Conservation (phyloP, 1,140 invertebrate species). For the Nephotettix cincticeps region DNA sequence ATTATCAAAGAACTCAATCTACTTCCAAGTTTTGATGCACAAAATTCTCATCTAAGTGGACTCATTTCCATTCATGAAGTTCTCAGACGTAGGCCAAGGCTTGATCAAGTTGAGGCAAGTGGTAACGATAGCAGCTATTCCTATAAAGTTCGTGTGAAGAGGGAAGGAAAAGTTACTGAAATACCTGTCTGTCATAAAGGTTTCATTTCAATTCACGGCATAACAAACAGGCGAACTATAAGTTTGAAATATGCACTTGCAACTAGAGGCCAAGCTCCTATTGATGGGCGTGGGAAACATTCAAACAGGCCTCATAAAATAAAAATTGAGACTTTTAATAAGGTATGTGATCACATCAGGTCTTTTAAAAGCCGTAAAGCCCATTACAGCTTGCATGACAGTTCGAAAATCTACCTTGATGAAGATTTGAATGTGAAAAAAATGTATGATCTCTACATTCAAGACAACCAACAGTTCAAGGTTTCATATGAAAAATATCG, state of each 20-base stretch:
- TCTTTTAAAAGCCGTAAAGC: constrained; percentile 31
- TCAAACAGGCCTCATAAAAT: constrained; percentile 27
- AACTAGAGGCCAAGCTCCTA: not conserved
- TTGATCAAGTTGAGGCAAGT: not conserved
- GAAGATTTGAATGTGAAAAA: constrained; percentile 28
- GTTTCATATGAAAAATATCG: constrained; percentile 29
- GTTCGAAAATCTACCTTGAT: constrained; percentile 22
- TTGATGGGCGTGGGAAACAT: constrained; percentile 28
- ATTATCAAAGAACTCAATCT: constrained; percentile 16
- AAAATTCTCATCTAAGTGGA: constrained; percentile 20
- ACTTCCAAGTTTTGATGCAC: not conserved
- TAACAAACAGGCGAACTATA: not conserved
- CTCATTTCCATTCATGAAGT: constrained; percentile 18
- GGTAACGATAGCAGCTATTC: not conserved
- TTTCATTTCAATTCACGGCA: constrained; percentile 8
- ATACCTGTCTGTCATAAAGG: constrained; percentile 13
- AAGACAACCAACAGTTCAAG: not conserved
- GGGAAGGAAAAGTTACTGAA: not conserved
- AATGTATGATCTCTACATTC: constrained; percentile 24
- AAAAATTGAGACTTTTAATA: constrained; percentile 21
- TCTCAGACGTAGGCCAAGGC: constrained; percentile 9
- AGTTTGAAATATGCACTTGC: not conserved
- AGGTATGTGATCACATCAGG: constrained; percentile 4
- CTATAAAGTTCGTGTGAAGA: constrained; percentile 2
- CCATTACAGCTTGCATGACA: constrained; percentile 30